phyloP scores from a whole-genome alignment of 2,113 vertebrate genomes.

The Meleagris gallopavo region DNA sequence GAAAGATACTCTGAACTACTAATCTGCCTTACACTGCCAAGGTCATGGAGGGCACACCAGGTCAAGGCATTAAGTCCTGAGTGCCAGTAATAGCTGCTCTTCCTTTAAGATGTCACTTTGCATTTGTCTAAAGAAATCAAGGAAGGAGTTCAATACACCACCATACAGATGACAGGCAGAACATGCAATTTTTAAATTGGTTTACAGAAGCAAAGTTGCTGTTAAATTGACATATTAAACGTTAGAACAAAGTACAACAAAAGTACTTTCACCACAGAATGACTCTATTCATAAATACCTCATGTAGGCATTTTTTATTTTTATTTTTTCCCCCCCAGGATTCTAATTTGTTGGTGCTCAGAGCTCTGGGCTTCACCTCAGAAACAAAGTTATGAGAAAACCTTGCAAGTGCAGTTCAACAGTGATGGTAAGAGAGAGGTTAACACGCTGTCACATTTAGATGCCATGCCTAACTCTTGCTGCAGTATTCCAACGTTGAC shows the following conservation, averaged over 20 bases:
- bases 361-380: not conserved
- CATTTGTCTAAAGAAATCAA: slow-evolving; percentile 52
- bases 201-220: slow-evolving; percentile 27
- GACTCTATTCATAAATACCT: not conserved
- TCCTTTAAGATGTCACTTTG: slow-evolving; percentile 59
- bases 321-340: not conserved
- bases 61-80: slow-evolving; percentile 51
- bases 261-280: not conserved
- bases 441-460: too few species aligned
- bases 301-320: not conserved
- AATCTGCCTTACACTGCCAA: slow-evolving; percentile 58
- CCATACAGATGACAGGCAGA: not conserved
- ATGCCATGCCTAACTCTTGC: not conserved
- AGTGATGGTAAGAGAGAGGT: not conserved
- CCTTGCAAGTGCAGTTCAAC: not conserved
- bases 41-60: slow-evolving; percentile 60
- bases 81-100: slow-evolving; percentile 47
- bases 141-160: not conserved
- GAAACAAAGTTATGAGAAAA: not conserved
- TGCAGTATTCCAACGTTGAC: not conserved
- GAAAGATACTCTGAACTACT: slow-evolving; percentile 46
- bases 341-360: not conserved
- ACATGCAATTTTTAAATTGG: not conserved
- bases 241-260: not conserved
- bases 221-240: slow-evolving; percentile 9